Evolutionary conservation across 2,888 invertebrate species (phyloP), one percentile per base, ranked within the genome.

Genomic region (Drosophila nr. medialis): DNA sequence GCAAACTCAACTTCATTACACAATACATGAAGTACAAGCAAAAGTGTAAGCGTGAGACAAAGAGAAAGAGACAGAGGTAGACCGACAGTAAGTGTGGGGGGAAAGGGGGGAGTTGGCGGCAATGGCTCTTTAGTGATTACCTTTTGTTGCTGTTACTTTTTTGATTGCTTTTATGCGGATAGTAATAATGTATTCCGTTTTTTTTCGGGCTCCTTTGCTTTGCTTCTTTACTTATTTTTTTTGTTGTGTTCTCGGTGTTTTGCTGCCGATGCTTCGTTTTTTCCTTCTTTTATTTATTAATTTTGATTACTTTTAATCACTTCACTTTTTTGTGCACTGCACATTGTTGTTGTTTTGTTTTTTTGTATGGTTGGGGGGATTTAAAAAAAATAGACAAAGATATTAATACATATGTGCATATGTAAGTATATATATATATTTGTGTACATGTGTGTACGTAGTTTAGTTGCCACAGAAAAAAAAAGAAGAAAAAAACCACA

Each of bases 1-100:
- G 64, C 66, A 66, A 67, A 67, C 68, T 76, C 81, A 77, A 88
- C 84, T 85, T 85, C 89, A 91, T 91, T 91, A 91, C 91, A 91
- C 91, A 91, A 91, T 91, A 86, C 67, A 67, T 67, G 67, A 67
- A 67, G 68, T 58, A 49, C 72, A 74, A 8, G 38, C 54, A 34
- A 49, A 30, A 58, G 32, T 38, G 24, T 10, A 34, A 18, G 27
- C 49, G 36, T 11, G 18, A 24, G 45, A n/a, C n/a, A 21, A 36
- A n/a, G 34, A n/a, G 3, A 18, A 15, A 15, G 13, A 36, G 0
- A 54, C 42, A 36, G 2, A 8, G 18, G 7, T 32, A n/a, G 29
- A 13, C n/a, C 4, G n/a, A 2, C 40, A 45, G 27, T 32, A 15
- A 18, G 36, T 32, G 27, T 4, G 1, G 11, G 53, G 21, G 24